Base-by-base conservation (phyloP, 2,888 invertebrate species). In the Eubasilissa splendida region DNA sequence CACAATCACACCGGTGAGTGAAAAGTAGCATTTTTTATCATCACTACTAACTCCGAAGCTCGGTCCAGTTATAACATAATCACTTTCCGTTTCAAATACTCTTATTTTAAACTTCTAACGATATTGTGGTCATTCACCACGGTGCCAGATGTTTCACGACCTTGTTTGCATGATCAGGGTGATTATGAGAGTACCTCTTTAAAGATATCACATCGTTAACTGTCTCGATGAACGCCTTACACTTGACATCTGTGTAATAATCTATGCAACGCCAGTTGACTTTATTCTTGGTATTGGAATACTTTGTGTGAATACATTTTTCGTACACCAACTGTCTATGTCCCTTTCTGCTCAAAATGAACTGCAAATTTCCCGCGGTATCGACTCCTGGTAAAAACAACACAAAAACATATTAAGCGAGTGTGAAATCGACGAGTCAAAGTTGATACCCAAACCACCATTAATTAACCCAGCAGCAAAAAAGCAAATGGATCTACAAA, bases 271-370 rank as follows among this genome's bases (percentile, higher is more conserved):
- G 66, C 84, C 84, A 84, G n/a, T 52, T 60, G 2, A 79, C 66
- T 14, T 54, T 59, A 31, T 76, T 59, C n/a, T 73, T 63, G 56
- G 31, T 63, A 7, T 22, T 63, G 4, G 82, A 77, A 58, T 81
- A 82, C 68, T 82, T 84, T 4, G 84, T 84, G 71, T 84, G 84
- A 58, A 84, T 82, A 68, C 53, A 84, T 66, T 82, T 81, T 52
- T 78, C 68, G 63, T 76, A 22, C 4, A 84, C 82, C 56, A 84
- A 54, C 59, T 84, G 84, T 52, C 77, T 60, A 70, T 84, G 76
- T 12, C 82, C 82, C 63, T 82, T 84, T 52, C 81, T 66, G 59
- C 84, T 82, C 71, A 79, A 52, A 31, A 83, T 83, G 76, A 66
- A 83, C 22, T 42, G 73, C 22, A 77, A 53, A 50, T 42, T 10